phyloP scores from a whole-genome alignment of 2,888 invertebrate genomes.

The Pyrrhosoma nymphula region DNA sequence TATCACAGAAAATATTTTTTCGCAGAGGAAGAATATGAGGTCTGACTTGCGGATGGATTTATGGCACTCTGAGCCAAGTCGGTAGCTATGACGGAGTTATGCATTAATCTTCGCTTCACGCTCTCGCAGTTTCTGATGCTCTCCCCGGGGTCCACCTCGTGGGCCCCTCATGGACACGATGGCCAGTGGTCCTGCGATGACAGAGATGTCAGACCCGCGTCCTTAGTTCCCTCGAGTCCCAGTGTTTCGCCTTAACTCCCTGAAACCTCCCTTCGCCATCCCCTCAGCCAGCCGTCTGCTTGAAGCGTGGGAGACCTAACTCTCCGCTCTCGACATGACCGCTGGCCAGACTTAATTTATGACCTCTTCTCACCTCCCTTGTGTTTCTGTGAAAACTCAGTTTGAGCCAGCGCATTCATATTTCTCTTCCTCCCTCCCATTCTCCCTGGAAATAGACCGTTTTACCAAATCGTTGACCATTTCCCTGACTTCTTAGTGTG shows the following conservation, averaged over 20 bases:
- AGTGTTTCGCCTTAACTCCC: background rate
- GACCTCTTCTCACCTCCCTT: slow-evolving; percentile 45
- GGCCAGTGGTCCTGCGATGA: slow-evolving; percentile 17
- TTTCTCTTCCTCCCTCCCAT: background rate
- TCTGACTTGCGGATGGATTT: background rate
- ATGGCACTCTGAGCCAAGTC: background rate
- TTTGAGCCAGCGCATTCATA: background rate
- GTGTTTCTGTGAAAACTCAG: slow-evolving; percentile 57
- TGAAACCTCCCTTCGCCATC: background rate
- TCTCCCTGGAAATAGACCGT: background rate
- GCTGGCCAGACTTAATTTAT: slow-evolving; percentile 32
- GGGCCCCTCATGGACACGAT: background rate
- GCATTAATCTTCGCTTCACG: background rate
- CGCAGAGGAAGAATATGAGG: background rate
- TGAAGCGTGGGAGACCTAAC: slow-evolving; percentile 6
- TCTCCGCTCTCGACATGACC: background rate
- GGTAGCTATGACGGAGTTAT: background rate
- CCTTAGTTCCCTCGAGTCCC: background rate
- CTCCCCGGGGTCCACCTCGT: background rate
- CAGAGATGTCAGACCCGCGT: background rate
- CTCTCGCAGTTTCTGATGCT: background rate
- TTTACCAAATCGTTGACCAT: background rate
- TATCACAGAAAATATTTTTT: too few relatives aligned
- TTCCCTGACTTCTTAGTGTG: background rate
- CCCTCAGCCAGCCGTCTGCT: background rate